phyloP scores from a whole-genome alignment of 2,888 invertebrate genomes.

The Caenorhabditis imperialis region DNA sequence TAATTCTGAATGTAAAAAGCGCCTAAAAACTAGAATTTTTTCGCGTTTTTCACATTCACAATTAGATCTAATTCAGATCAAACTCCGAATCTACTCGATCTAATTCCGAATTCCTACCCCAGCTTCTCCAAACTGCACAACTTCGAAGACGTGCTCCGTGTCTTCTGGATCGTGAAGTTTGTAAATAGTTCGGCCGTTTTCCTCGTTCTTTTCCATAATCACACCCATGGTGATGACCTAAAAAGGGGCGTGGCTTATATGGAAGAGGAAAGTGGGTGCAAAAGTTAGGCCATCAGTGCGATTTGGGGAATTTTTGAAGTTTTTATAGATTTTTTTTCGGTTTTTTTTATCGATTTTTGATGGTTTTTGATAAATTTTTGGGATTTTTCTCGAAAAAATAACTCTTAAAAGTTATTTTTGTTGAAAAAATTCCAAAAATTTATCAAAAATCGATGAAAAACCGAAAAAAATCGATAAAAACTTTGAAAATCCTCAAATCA shows the following conservation, averaged over 20 bases:
- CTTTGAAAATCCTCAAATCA: constrained; percentile 11
- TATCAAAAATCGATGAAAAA: not conserved
- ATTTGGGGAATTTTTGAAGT: too few relatives aligned
- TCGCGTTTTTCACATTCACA: too few relatives aligned
- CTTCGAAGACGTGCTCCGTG: constrained; percentile 13
- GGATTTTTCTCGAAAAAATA: not conserved
- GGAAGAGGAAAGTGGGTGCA: not conserved
- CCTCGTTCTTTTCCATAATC: constrained; percentile 13
- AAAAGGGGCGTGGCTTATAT: too few relatives aligned
- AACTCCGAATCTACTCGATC: too few relatives aligned
- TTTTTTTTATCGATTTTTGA: too few relatives aligned
- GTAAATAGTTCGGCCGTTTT: constrained; percentile 24
- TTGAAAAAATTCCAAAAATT: too few relatives aligned
- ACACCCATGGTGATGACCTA: constrained; percentile 20
- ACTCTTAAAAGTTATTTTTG: too few relatives aligned
- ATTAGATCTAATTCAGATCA: constrained; percentile 1
- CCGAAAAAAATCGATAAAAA: not conserved
- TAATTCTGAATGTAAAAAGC: too few relatives aligned
- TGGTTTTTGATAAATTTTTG: too few relatives aligned
- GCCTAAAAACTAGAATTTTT: too few relatives aligned
- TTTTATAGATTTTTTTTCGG: not conserved
- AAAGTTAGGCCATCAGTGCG: too few relatives aligned
- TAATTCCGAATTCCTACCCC: constrained; percentile 5
- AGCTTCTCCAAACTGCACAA: constrained; percentile 10
- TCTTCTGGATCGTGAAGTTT: constrained; percentile 30